Percentiles rank a stretch among this genome's conserved stretches.
These are phyloP conservation scores for Lysiphlebus fabarum DNA, from an alignment of 1,140 invertebrate species.

Conservation along the genomic window DNA sequence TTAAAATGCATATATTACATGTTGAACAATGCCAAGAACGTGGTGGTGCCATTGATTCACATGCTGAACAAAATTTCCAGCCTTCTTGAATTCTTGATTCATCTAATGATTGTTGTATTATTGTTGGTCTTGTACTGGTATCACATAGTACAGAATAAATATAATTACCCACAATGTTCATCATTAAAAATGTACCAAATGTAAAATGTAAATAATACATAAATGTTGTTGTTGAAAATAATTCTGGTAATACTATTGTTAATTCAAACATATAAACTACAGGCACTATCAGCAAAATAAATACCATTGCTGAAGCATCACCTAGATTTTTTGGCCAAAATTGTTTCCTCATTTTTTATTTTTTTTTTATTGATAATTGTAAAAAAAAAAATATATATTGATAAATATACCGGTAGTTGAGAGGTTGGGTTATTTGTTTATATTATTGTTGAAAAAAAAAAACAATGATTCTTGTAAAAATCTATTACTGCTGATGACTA, in stretches of 20 bases:
- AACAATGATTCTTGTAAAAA: no score
- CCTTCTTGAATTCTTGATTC: conserved; percentile 45
- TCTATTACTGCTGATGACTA: no score
- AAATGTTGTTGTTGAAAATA: conserved; percentile 51
- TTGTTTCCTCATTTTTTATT: conserved; percentile 51
- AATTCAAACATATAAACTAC: conserved; percentile 66
- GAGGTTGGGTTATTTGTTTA: no score
- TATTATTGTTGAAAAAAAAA: no score
- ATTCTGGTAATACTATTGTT: conserved; percentile 63
- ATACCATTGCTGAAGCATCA: conserved; percentile 56
- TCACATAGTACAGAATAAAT: conserved; percentile 70
- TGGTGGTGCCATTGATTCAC: conserved; percentile 78
- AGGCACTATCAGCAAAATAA: conserved; percentile 60
- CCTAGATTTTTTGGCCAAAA: conserved; percentile 53
- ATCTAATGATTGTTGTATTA: conserved; percentile 46
- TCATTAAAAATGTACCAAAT: conserved; percentile 66
- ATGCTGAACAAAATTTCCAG: conserved; percentile 76
- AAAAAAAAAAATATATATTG: no score
- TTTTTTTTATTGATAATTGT: conserved; percentile 11
- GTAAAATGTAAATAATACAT: conserved; percentile 63
- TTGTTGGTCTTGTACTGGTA: conserved; percentile 62
- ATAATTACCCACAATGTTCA: conserved; percentile 75
- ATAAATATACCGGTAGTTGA: no score
- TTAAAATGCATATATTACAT: conserved; percentile 80
- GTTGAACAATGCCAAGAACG: conserved; percentile 84